phyloP scores from a whole-genome alignment of 2,113 vertebrate genomes.

The Daphoenositta chrysoptera region DNA sequence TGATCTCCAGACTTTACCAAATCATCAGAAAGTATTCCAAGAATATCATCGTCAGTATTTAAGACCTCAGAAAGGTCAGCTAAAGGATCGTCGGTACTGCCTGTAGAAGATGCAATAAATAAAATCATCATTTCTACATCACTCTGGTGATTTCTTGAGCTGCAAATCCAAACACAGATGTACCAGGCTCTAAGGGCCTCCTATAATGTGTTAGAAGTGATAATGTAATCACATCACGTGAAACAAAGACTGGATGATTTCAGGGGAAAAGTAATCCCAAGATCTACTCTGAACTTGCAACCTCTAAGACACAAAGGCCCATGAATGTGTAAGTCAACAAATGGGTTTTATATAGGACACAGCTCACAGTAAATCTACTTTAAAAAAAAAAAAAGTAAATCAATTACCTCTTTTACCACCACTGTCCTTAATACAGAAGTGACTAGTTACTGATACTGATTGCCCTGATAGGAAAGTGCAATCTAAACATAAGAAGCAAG shows the following conservation, averaged over 20 bases:
- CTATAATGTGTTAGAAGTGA: background rate
- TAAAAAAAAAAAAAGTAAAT: too few species aligned
- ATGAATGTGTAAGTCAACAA: background rate
- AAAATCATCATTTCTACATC: background rate
- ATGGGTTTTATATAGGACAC: background rate
- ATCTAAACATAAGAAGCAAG: background rate
- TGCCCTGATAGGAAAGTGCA: background rate
- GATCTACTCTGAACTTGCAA: background rate
- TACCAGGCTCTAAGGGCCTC: background rate
- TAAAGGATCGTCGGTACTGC: slow-evolving; percentile 82
- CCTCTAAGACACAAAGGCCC: background rate
- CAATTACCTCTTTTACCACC: background rate
- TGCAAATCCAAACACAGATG: background rate
- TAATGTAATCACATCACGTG: background rate
- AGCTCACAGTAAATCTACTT: background rate
- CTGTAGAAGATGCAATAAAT: slow-evolving; percentile 65
- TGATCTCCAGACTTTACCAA: slow-evolving; percentile 89
- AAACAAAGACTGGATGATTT: background rate
- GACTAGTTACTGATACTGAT: background rate
- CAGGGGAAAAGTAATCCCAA: background rate
- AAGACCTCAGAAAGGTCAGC: slow-evolving; percentile 91
- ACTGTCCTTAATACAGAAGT: background rate
- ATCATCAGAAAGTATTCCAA: slow-evolving; percentile 92
- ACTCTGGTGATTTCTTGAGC: background rate
- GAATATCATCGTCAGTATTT: slow-evolving; percentile 91